phyloP scores from a whole-genome alignment of 2,113 vertebrate species.

The Taurulus bubalis region DNA sequence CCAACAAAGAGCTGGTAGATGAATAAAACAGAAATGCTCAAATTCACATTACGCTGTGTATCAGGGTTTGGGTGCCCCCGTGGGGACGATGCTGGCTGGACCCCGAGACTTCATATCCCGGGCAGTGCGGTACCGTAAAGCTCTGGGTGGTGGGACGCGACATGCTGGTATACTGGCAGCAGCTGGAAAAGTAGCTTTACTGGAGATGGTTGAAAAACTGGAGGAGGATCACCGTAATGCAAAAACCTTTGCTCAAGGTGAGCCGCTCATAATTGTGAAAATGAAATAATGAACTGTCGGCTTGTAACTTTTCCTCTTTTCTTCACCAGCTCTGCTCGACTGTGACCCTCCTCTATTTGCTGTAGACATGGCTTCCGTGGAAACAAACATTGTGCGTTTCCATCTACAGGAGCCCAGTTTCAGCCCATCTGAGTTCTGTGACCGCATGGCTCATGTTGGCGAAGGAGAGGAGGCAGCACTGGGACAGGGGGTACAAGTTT shows the following conservation, averaged over 20 bases:
- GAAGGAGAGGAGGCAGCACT: conserved; percentile 76
- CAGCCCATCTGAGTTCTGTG: conserved; percentile 81
- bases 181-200: conserved; percentile 84
- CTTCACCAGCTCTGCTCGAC: conserved; percentile 65
- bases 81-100: conserved; percentile 84
- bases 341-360: conserved; percentile 79
- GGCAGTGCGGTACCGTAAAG: conserved; percentile 83
- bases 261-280: background rate
- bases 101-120: conserved; percentile 78
- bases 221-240: conserved; percentile 85
- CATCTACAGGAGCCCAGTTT: conserved; percentile 31
- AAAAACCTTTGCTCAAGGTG: conserved; percentile 86
- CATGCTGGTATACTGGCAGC: conserved; percentile 88
- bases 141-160: conserved; percentile 87
- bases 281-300: background rate
- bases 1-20: background rate
- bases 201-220: conserved; percentile 70
- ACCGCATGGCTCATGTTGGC: conserved; percentile 73
- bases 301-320: background rate
- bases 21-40: background rate
- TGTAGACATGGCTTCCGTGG: conserved; percentile 74
- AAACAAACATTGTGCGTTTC: conserved; percentile 88
- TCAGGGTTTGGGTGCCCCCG: conserved; percentile 88
- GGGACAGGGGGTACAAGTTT: conserved; percentile 75
- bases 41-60: conserved; percentile 2